Evolutionary conservation across 2,888 invertebrate genomes (phyloP), one percentile per base, ranked within the genome.

Genomic region (Endomychus coccineus): DNA sequence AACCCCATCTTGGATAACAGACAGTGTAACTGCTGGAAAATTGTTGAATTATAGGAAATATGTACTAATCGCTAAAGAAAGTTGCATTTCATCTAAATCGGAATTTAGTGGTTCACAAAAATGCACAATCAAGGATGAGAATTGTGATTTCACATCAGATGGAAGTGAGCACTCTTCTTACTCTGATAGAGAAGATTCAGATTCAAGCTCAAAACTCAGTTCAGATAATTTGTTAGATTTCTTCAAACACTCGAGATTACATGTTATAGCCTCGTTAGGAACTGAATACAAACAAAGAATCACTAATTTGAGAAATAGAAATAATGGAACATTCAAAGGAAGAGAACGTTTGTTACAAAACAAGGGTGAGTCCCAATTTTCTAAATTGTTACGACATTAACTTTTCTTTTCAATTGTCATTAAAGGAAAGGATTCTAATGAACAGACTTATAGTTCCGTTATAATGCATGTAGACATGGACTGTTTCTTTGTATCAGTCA

Each of bases 381-480:
- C n/a, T n/a, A n/a, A n/a, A n/a, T n/a, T n/a, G n/a, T n/a, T n/a
- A n/a, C n/a, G n/a, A n/a, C n/a, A n/a, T n/a, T n/a, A n/a, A n/a
- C n/a, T n/a, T n/a, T n/a, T n/a, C n/a, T n/a, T n/a, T n/a, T n/a
- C n/a, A n/a, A n/a, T n/a, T n/a, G n/a, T n/a, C n/a, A n/a, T n/a
- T n/a, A n/a, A n/a, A 37, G 37, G 37, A 4, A 24, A 37, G 14
- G 9, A 7, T 1, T 16, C 22, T 1, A 34, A 19, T 19, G 33
- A 33, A n/a, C 19, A 19, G 13, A 10, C 16, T 2, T 38, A 38
- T 28, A 17, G 25, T 7, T 24, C 38, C 53, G 64, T 76, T 1
- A 75, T 91, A 27, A 95, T 96, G 90, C 97, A 97, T 58, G 87
- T 97, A 47, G 97, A 97, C 57, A 92, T 97, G 91, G 97, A 97